These are phyloP conservation scores for Matsumurasca onukii DNA, from an alignment of 1,140 invertebrate genomes.

Conservation along the genomic window DNA sequence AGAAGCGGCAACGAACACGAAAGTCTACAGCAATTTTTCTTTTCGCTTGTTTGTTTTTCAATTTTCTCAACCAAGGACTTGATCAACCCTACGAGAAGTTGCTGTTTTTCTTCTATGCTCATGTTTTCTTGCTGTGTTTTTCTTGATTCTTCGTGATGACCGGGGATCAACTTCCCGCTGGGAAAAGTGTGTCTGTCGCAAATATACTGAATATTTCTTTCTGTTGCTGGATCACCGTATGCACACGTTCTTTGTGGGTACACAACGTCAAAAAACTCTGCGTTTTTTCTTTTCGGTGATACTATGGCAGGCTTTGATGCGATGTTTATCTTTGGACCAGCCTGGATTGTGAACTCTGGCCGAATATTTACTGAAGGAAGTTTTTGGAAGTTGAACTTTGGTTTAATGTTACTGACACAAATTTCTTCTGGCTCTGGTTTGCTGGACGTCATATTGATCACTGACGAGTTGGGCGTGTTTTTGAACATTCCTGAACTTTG, in stretches of 20 bases:
- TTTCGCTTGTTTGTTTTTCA: slow-evolving; percentile 1
- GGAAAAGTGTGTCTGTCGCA: slow-evolving; percentile 10
- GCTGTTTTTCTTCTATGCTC: not conserved
- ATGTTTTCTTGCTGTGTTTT: not conserved
- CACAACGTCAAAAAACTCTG: slow-evolving; percentile 21
- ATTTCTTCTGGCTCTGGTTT: not conserved
- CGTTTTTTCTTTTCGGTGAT: slow-evolving; percentile 11
- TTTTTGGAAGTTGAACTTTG: slow-evolving; percentile 4
- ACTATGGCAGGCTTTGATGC: not conserved
- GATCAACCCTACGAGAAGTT: not conserved
- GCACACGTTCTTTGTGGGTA: not conserved
- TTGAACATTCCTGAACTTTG: not conserved
- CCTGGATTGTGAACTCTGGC: slow-evolving; percentile 2
- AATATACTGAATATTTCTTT: not conserved
- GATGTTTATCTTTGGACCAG: slow-evolving; percentile 10
- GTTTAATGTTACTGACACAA: not conserved
- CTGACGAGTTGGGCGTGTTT: not conserved
- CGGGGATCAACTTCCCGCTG: not conserved
- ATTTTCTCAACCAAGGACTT: slow-evolving; percentile 8
- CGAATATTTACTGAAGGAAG: slow-evolving; percentile 8
- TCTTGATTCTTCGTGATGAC: not conserved
- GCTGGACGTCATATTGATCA: slow-evolving; percentile 9
- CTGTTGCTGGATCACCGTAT: not conserved
- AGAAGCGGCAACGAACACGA: not conserved
- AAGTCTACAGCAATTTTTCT: slow-evolving; percentile 12